Percentiles rank a stretch among this genome's conserved stretches.
phyloP scores from a whole-genome alignment of 2,888 invertebrate genomes.

The Creontiades dilutus region DNA sequence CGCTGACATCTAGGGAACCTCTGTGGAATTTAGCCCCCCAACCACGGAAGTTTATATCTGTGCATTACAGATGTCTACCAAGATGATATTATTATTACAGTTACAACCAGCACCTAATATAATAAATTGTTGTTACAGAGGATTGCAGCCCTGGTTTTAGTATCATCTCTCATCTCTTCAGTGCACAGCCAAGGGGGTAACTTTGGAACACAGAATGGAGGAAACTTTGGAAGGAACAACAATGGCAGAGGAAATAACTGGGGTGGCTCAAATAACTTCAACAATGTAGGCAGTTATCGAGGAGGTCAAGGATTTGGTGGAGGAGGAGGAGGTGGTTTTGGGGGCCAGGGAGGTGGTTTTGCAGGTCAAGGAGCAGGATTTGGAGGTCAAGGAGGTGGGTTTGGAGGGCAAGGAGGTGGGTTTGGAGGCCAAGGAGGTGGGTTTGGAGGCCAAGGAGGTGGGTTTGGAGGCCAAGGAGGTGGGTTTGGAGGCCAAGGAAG shows the following conservation, averaged over 20 bases:
- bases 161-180: neutral
- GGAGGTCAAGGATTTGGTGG: conserved; percentile 75
- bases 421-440: conserved; percentile 78
- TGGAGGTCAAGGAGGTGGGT: conserved; percentile 75
- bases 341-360: conserved; percentile 71
- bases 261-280: conserved; percentile 80
- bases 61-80: too few relatives aligned
- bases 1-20: too few relatives aligned
- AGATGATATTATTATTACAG: too few relatives aligned
- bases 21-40: too few relatives aligned
- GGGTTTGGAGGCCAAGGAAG: conserved; percentile 72
- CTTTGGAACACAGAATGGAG: neutral
- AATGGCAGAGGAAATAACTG: conserved; percentile 55
- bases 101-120: too few relatives aligned
- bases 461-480: conserved; percentile 67
- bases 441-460: conserved; percentile 76
- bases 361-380: conserved; percentile 75
- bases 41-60: too few relatives aligned
- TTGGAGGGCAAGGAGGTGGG: conserved; percentile 71
- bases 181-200: conserved; percentile 19
- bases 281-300: conserved; percentile 79
- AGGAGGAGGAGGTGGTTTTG: conserved; percentile 64
- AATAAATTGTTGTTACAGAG: neutral
- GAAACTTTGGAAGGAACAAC: conserved; percentile 29
- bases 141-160: neutral